Evolutionary conservation across 2,797 vertebrate genomes (phyloP).

Genomic region (Varecia variegata): DNA sequence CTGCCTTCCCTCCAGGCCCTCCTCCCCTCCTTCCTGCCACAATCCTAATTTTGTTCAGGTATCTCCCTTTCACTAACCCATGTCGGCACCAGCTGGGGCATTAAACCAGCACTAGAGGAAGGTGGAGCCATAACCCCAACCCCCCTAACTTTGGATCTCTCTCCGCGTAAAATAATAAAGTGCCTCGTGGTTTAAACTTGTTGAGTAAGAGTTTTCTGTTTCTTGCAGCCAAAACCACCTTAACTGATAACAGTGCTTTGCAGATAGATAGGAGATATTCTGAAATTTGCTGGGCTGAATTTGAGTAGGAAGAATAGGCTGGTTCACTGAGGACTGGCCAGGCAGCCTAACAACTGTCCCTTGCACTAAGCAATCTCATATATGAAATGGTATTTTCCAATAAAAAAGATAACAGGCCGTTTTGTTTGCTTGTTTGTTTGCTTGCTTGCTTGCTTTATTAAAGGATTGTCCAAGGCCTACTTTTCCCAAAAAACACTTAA

Average conservation of each 20-base stretch:
- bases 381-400: neutral
- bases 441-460: neutral
- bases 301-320: neutral
- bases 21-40: neutral
- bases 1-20: accelerated
- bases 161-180: neutral
- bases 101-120: neutral
- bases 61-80: neutral
- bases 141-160: neutral
- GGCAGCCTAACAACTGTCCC: neutral
- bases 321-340: neutral
- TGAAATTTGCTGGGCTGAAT: neutral
- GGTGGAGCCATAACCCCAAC: neutral
- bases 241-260: neutral
- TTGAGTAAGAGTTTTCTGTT: neutral
- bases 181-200: accelerated
- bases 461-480: neutral
- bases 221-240: neutral
- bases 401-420: neutral
- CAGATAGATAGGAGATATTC: neutral
- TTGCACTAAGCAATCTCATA: neutral
- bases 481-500: neutral
- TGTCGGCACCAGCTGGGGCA: neutral
- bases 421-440: neutral
- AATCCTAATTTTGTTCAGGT: neutral